Conservation (phyloP, 2,113 vertebrate genomes). For the Ammodytes dubius region DNA sequence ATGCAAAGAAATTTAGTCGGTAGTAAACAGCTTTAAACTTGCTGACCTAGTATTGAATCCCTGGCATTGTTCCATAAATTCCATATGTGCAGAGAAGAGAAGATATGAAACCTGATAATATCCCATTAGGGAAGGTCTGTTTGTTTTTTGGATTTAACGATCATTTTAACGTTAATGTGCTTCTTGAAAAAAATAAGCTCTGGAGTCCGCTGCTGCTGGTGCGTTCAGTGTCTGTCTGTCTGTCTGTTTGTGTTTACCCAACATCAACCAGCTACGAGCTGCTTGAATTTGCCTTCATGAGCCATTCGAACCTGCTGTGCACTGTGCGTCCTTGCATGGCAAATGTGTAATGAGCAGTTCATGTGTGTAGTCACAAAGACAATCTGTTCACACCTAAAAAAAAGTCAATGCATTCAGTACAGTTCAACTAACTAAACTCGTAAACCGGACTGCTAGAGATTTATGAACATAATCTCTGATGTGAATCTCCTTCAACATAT, state of each 20-base stretch:
- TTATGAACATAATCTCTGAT: constrained; percentile 64
- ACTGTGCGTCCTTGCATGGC: constrained; percentile 13
- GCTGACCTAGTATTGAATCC: too few relatives aligned
- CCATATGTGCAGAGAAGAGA: too few relatives aligned
- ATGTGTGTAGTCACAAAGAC: constrained; percentile 24
- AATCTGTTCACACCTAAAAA: constrained; percentile 9
- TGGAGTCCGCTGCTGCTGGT: constrained; percentile 16
- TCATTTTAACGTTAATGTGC: neutral
- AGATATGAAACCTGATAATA: too few relatives aligned
- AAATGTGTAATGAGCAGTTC: constrained; percentile 22
- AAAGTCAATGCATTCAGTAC: constrained; percentile 23
- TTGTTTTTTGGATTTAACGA: neutral
- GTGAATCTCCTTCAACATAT: constrained; percentile 63
- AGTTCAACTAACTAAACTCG: constrained; percentile 23
- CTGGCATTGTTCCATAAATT: too few relatives aligned
- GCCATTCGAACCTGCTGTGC: neutral
- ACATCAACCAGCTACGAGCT: constrained; percentile 38
- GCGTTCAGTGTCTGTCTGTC: neutral
- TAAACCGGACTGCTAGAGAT: constrained; percentile 12
- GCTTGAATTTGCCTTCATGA: constrained; percentile 36
- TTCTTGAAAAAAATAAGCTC: neutral
- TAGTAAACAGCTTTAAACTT: too few relatives aligned
- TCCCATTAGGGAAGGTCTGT: too few relatives aligned
- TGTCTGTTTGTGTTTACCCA: constrained; percentile 12
- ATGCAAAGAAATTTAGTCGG: neutral